phyloP scores from a whole-genome alignment of 2,888 invertebrate genomes.

The Resseliella maxima region DNA sequence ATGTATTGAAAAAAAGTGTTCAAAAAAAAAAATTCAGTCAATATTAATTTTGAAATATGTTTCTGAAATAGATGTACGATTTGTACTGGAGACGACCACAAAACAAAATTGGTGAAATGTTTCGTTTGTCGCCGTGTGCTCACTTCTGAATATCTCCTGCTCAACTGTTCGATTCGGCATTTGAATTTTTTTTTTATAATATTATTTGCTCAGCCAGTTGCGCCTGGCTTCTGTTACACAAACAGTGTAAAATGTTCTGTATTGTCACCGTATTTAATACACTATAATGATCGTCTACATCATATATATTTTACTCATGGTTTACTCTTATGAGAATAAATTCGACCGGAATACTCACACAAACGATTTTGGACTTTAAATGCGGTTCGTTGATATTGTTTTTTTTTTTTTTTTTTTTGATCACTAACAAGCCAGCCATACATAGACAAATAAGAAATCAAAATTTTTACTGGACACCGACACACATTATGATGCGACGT shows the following conservation, averaged over 20 bases:
- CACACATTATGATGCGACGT: neutral
- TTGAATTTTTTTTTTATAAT: neutral
- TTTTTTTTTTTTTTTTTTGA: neutral
- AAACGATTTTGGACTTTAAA: neutral
- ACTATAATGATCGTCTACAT: conserved; percentile 23
- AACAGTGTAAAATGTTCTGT: conserved; percentile 4
- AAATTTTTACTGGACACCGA: too few relatives aligned
- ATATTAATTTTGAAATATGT: neutral
- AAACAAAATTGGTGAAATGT: neutral
- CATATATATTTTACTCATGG: neutral
- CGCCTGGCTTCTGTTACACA: neutral
- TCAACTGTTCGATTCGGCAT: conserved; percentile 22
- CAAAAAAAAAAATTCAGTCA: neutral
- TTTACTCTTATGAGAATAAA: neutral
- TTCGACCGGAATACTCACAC: neutral
- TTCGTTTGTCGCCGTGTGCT: conserved; percentile 41
- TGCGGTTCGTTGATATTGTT: too few relatives aligned
- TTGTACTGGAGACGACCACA: neutral
- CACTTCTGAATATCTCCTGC: neutral
- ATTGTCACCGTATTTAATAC: conserved; percentile 50
- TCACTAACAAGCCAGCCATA: neutral
- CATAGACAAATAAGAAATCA: too few relatives aligned
- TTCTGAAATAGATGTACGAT: neutral
- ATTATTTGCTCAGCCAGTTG: neutral
- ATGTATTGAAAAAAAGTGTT: neutral